Evolutionary conservation across 2,797 vertebrate species (phyloP).

Genomic region (Pangasius krempfi): DNA sequence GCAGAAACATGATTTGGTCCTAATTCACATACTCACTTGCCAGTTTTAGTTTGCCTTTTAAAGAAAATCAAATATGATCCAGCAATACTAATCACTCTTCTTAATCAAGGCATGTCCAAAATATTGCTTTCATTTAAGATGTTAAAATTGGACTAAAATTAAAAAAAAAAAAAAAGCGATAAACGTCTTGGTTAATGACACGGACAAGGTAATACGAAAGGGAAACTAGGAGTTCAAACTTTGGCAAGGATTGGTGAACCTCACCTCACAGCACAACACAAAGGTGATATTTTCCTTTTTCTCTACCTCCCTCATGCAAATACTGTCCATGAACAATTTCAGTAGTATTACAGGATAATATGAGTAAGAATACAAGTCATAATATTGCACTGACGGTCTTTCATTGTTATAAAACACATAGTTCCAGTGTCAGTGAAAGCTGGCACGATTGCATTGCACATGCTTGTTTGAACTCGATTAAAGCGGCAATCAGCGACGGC

Average conservation of each 20-base stretch:
- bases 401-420: conserved; percentile 59
- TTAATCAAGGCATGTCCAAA: conserved; percentile 51
- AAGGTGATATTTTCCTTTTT: conserved; percentile 45
- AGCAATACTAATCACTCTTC: conserved; percentile 63
- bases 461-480: conserved; percentile 66
- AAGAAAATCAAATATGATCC: conserved; percentile 50
- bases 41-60: background rate
- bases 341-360: conserved; percentile 54
- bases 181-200: conserved; percentile 38
- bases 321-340: conserved; percentile 58
- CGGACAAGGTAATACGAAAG: conserved; percentile 67
- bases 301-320: conserved; percentile 69
- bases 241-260: conserved; percentile 75
- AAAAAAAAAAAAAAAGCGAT: too few relatives aligned
- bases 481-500: conserved; percentile 17
- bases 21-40: conserved; percentile 53
- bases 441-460: conserved; percentile 76
- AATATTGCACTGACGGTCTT: conserved; percentile 67
- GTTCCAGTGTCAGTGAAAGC: conserved; percentile 66
- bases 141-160: background rate
- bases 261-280: conserved; percentile 52
- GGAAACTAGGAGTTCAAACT: conserved; percentile 71
- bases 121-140: conserved; percentile 6
- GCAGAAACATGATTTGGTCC: conserved; percentile 69
- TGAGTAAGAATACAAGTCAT: conserved; percentile 50